A percentile compares a stretch with the other conserved stretches of the same genome.
Conservation (phyloP, 2,797 vertebrate genomes). For the Sebastes iracundus region DNA sequence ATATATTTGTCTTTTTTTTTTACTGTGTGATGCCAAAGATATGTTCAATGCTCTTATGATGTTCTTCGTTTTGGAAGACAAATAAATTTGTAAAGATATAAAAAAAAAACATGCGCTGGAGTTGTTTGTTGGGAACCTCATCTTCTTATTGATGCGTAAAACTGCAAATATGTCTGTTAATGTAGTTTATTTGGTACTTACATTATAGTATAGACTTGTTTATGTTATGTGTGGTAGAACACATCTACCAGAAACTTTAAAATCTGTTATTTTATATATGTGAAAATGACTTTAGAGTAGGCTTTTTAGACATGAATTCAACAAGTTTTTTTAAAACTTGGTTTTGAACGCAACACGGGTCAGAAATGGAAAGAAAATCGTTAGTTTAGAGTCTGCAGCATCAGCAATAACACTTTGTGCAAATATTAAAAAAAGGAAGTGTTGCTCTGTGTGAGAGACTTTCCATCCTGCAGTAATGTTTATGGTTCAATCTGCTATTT, state of each 20-base stretch:
- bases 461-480: not conserved
- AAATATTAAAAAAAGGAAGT: not conserved
- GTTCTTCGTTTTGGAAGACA: slow-evolving; percentile 92
- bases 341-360: not conserved
- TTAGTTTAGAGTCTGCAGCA: not conserved
- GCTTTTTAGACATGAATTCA: not conserved
- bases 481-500: not conserved
- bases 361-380: not conserved
- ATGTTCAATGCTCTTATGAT: slow-evolving; percentile 88
- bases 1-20: slow-evolving; percentile 86
- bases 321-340: not conserved
- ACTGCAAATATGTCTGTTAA: not conserved
- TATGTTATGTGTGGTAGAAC: not conserved
- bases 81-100: slow-evolving; percentile 85
- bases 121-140: slow-evolving; percentile 8
- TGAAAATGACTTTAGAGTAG: not conserved
- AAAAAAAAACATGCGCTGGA: slow-evolving; percentile 42
- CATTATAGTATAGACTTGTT: not conserved
- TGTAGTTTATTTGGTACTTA: not conserved
- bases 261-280: not conserved
- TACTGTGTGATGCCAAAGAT: slow-evolving; percentile 96
- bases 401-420: not conserved
- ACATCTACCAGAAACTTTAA: not conserved
- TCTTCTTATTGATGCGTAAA: not conserved
- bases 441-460: not conserved